Conservation (phyloP, 1,140 invertebrate genomes). For the Archegozetes longisetosus region DNA sequence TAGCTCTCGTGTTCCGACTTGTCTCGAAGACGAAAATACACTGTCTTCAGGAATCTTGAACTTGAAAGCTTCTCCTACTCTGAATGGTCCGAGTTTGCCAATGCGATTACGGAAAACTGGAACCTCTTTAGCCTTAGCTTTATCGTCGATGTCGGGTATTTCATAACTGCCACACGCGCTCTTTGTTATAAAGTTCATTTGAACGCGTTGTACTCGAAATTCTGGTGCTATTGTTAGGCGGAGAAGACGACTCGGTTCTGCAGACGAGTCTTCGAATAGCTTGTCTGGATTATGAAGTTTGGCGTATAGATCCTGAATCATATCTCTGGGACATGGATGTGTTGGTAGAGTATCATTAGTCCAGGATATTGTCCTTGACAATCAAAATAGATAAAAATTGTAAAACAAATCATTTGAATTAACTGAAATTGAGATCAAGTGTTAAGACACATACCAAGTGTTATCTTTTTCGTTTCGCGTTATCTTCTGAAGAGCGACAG, state of each 20-base stretch:
- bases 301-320: constrained; percentile 28
- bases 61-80: constrained; percentile 7
- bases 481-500: constrained; percentile 34
- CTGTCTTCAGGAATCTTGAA: constrained; percentile 10
- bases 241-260: background rate
- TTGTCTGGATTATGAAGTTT: background rate
- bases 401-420: background rate
- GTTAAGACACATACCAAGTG: background rate
- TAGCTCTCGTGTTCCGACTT: constrained; percentile 8
- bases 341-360: constrained; percentile 69
- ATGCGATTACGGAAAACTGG: constrained; percentile 11
- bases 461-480: background rate
- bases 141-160: background rate
- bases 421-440: constrained; percentile 22
- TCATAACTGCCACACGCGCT: constrained; percentile 7
- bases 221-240: background rate
- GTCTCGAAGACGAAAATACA: background rate
- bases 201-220: background rate
- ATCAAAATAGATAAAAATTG: background rate
- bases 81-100: constrained; percentile 3
- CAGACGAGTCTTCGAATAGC: background rate
- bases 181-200: constrained; percentile 3
- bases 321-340: constrained; percentile 29
- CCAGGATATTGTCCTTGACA: constrained; percentile 39
- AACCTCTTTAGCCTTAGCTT: background rate